Evolutionary conservation across 2,888 invertebrate species (phyloP).

Genomic region (Agrilus cyanescens): DNA sequence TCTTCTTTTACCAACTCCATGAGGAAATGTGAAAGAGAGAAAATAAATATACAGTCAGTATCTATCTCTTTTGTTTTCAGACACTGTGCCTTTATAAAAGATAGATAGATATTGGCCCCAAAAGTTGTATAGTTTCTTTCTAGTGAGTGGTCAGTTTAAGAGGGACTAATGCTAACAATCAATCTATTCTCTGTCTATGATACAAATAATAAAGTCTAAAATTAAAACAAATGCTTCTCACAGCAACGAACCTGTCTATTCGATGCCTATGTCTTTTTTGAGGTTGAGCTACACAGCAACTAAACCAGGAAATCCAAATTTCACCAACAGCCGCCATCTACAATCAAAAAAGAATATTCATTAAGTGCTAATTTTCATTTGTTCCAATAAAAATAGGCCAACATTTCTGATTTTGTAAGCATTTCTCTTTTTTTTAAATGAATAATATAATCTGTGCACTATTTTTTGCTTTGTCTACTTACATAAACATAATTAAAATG

Average conservation of each 20-base stretch:
- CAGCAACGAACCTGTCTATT: slow-evolving; percentile 47
- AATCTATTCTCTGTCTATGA: not conserved
- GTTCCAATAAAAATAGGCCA: not conserved
- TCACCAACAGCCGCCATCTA: slow-evolving; percentile 51
- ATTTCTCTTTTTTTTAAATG: not conserved
- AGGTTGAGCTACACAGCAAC: slow-evolving; percentile 77
- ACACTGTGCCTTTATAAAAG: too few relatives aligned
- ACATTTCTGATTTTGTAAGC: not conserved
- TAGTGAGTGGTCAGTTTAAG: too few relatives aligned
- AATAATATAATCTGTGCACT: not conserved
- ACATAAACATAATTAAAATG: too few relatives aligned
- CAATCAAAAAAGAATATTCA: slow-evolving; percentile 6
- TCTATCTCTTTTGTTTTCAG: too few relatives aligned
- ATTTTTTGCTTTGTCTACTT: too few relatives aligned
- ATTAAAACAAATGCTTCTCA: not conserved
- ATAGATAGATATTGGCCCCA: too few relatives aligned
- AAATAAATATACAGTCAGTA: too few relatives aligned
- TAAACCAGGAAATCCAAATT: slow-evolving; percentile 86
- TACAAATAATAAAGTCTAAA: not conserved
- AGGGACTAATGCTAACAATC: too few relatives aligned
- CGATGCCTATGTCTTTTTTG: slow-evolving; percentile 59
- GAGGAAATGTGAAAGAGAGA: too few relatives aligned
- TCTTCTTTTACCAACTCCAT: too few relatives aligned
- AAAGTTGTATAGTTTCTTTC: too few relatives aligned
- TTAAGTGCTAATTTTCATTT: not conserved